Base-by-base conservation (phyloP, 1,140 invertebrate genomes). In the Orius insidiosus region DNA sequence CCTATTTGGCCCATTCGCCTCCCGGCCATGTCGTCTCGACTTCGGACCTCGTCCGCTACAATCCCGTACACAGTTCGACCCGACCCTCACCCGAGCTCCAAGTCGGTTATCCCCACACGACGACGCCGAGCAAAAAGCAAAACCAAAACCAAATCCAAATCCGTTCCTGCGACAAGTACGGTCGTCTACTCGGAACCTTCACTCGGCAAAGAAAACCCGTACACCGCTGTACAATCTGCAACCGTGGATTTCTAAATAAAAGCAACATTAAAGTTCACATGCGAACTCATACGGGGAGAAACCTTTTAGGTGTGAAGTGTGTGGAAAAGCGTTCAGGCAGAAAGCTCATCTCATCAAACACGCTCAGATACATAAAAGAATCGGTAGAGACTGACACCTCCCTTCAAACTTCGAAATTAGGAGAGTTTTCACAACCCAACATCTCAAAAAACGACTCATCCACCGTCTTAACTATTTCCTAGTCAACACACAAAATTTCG, bases 221-320 rank as follows among this genome's bases (percentile, higher is more conserved):
- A 11, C 86, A 92, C 60, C 72, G 83, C 48, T 92, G 86, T 64
- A 80, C 74, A 43, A 86, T 90, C 47, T 92, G 86, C 63, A 87
- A 85, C 64, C 68, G 86, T 31, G 85, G 85, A 6, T 92, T 92
- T 59, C 67, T 92, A 33, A 92, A 92, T 64, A 92, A 92, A 62
- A 85, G 80, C 55, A 92, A 92, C 58, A 92, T 92, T 45, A 90
- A 93, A 64, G 87, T 93, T 40, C 88, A 93, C 58, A 65, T 92
- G 19, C 70, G 88, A 48, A 93, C 87, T 24, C 89, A 94, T 64
- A 94, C 88, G 2, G 89, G 3, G 89, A 94, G 62, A 90, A 93
- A 60, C 88, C 89, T 0, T 94, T 93, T 67, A 69, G 82, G 53
- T 94, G 89, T 64, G 85, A 92, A 48, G 82, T 84, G 13, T 94